A percentile compares a stretch with the other conserved stretches of the same genome.
Conservation (phyloP, 2,888 invertebrate genomes). For the Tineola bisselliella region DNA sequence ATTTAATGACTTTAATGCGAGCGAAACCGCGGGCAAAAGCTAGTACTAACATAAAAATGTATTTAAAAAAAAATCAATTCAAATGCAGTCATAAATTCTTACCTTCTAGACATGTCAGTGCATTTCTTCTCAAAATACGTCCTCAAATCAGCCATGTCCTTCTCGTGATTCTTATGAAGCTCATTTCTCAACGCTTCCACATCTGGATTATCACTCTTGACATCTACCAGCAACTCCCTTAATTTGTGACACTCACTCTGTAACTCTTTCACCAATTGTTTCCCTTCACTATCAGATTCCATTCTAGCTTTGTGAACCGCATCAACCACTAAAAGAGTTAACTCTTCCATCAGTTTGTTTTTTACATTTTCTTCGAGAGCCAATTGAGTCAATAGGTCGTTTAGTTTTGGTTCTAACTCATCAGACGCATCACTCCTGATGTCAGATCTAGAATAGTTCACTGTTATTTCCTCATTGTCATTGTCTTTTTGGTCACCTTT, state of each 20-base stretch:
- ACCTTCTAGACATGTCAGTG: conserved; percentile 82
- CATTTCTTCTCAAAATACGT: conserved; percentile 85
- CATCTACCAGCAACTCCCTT: conserved; percentile 62
- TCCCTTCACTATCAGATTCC: conserved; percentile 46
- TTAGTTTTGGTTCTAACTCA: conserved; percentile 37
- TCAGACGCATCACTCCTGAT: conserved; percentile 42
- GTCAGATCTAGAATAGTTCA: conserved; percentile 54
- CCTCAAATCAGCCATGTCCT: conserved; percentile 81
- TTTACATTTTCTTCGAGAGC: conserved; percentile 49
- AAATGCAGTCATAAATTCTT: conserved; percentile 32
- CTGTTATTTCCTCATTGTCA: conserved; percentile 55
- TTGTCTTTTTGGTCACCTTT: conserved; percentile 57
- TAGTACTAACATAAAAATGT: too few relatives aligned
- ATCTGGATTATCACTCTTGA: conserved; percentile 68
- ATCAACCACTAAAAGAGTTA: conserved; percentile 64
- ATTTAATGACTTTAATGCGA: too few relatives aligned
- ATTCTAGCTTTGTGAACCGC: conserved; percentile 60
- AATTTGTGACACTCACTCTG: conserved; percentile 64
- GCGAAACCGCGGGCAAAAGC: too few relatives aligned
- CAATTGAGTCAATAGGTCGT: conserved; percentile 25
- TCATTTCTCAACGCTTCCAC: conserved; percentile 67
- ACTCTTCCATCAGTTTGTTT: conserved; percentile 61
- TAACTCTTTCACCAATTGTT: conserved; percentile 52
- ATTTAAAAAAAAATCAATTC: too few relatives aligned
- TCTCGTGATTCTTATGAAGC: conserved; percentile 72